A percentile compares a stretch with the other conserved stretches of the same genome.
These are phyloP conservation scores for Falco biarmicus DNA, from an alignment of 2,797 vertebrate species.

Conservation along the genomic window DNA sequence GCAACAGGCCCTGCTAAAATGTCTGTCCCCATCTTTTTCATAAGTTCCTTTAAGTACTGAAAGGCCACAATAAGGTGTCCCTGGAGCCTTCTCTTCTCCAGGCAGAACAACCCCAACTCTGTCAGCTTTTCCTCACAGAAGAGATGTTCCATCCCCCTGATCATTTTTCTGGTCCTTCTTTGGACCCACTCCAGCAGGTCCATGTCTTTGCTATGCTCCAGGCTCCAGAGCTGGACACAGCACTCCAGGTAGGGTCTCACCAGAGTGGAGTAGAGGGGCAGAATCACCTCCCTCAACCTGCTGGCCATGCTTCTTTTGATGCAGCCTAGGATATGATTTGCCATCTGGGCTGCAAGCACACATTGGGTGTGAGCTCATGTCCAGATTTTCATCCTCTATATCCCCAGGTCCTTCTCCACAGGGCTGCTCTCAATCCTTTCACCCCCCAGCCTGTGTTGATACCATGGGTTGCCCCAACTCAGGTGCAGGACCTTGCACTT, in stretches of 20 bases:
- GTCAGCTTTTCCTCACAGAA: background rate
- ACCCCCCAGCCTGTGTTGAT: too few relatives aligned
- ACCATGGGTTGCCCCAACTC: too few relatives aligned
- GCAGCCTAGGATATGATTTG: background rate
- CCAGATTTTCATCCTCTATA: too few relatives aligned
- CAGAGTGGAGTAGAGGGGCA: background rate
- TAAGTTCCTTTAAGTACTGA: background rate
- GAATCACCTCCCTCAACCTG: background rate
- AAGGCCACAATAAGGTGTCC: background rate
- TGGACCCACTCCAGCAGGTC: background rate
- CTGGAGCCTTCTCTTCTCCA: background rate
- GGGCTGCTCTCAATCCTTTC: too few relatives aligned
- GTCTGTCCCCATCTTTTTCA: background rate
- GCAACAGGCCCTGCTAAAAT: background rate
- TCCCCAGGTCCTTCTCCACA: too few relatives aligned
- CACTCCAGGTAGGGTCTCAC: background rate
- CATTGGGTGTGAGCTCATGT: too few relatives aligned
- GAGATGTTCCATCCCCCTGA: too few relatives aligned
- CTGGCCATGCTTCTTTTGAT: background rate
- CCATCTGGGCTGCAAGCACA: too few relatives aligned
- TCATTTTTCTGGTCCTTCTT: background rate
- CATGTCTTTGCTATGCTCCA: background rate
- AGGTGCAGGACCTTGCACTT: too few relatives aligned
- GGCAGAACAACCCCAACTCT: background rate
- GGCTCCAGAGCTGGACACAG: background rate